Percentiles rank a stretch among this genome's conserved stretches.
Conservation (phyloP, 1,140 invertebrate genomes). For the Yoshiicerus persimilis region DNA sequence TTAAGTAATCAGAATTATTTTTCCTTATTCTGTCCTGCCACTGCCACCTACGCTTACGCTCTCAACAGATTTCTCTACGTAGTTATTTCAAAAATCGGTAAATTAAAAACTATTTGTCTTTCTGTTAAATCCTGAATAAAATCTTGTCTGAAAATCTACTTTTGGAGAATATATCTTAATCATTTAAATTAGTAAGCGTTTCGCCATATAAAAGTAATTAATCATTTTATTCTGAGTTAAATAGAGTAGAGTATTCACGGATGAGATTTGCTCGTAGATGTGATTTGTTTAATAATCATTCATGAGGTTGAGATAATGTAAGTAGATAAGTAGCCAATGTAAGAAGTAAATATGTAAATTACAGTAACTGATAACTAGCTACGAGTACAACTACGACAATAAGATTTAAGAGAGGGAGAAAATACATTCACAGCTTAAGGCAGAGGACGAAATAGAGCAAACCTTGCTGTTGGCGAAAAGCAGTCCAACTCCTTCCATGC, state of each 20-base stretch:
- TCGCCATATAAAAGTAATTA: neutral
- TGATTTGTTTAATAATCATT: neutral
- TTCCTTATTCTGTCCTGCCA: too few species aligned
- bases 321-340: neutral
- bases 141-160: too few species aligned
- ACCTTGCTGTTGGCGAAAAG: constrained; percentile 99
- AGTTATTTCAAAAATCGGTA: too few species aligned
- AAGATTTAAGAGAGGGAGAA: neutral
- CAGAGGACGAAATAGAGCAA: constrained; percentile 50
- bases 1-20: too few species aligned
- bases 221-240: neutral
- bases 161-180: neutral
- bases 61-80: too few species aligned
- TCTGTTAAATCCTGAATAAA: too few species aligned
- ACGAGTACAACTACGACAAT: neutral
- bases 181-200: neutral
- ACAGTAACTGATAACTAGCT: neutral
- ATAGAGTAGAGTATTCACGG: neutral
- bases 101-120: too few species aligned
- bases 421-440: neutral
- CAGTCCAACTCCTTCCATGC: constrained; percentile 97
- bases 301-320: neutral
- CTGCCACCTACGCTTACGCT: too few species aligned
- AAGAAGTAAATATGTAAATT: neutral
- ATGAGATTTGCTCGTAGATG: neutral